Evolutionary conservation across 2,888 invertebrate genomes (phyloP).

Genomic region (Rutpela maculata): DNA sequence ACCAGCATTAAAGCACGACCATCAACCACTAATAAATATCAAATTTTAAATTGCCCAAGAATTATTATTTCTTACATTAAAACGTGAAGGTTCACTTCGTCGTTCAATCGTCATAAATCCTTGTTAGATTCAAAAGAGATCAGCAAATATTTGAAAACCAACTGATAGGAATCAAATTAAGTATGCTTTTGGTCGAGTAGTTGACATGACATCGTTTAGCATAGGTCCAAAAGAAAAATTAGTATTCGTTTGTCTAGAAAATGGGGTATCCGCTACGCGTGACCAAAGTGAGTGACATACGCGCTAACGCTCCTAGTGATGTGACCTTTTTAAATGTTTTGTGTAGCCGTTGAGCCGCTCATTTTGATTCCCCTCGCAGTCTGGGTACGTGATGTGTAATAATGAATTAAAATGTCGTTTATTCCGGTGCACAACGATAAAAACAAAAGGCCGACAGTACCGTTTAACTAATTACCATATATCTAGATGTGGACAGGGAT

Average conservation of each 20-base stretch:
- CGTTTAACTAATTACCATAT: constrained; percentile 30
- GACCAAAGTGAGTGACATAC: constrained; percentile 18
- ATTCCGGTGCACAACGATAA: constrained; percentile 29
- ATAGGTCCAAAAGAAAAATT: not conserved
- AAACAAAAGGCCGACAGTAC: constrained; percentile 25
- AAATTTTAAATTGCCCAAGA: no score
- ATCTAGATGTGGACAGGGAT: constrained; percentile 24
- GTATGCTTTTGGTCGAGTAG: no score
- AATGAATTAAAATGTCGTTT: constrained; percentile 32
- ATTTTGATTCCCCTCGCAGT: constrained; percentile 19
- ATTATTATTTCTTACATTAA: no score
- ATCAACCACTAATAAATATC: no score
- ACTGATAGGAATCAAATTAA: no score
- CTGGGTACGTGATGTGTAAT: constrained; percentile 27
- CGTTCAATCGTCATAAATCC: no score
- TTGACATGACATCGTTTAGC: not conserved
- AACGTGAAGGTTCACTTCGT: no score
- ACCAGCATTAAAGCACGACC: no score
- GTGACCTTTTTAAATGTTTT: constrained; percentile 18
- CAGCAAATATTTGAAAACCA: no score
- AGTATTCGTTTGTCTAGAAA: not conserved
- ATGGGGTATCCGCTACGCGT: not conserved
- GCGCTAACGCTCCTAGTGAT: constrained; percentile 1
- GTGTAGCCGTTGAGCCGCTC: not conserved
- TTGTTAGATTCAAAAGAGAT: no score